Evolutionary conservation across 2,113 vertebrate species (phyloP), one percentile per base, ranked within the genome.

Genomic region (Larimichthys crocea): DNA sequence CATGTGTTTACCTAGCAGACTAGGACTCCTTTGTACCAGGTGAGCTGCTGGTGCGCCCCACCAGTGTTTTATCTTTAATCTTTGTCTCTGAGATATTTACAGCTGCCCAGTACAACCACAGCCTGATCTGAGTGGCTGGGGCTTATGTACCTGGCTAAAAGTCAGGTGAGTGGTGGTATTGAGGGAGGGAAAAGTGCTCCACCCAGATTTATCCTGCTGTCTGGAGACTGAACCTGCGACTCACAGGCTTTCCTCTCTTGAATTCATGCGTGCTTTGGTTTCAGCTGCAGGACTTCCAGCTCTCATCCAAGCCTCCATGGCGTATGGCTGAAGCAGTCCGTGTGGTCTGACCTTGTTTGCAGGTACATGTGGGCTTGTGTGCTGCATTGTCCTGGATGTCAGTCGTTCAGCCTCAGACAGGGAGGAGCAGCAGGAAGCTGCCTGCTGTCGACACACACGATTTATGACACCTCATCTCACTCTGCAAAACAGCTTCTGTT

Each of bases 361-460:
- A 68, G 68, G 68, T 83, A 66, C 40, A 11, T 63, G 59, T 20
- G 53, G 60, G 62, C 4, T 46, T 44, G 31, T 56, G 66, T 52
- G 42, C 1, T 35, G n/a, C 7, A 22, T 35, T 66, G 82, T 61
- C 44, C 52, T 5, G 8, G 4, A 14, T 48, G 71, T 74, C 50
- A 20, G 55, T 64, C 24, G 67, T 46, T 19, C 48, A 19, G 74
- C 53, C 83, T 66, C 86, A 90, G 90, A 86, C 85, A 26, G 88
- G 91, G 82, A 80, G 82, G 87, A 76, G 86, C 85, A 80, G 84
- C 78, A 84, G 90, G 79, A 82, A 76, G 83, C 83, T 83, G 91
- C 65, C 81, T 56, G 69, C 88, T 85, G 89, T 90, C 88, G 10
- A 74, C 86, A 74, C 55, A 14, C 60, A 7, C 61, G 50, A 89